These are phyloP conservation scores for Pseudorhombus dupliciocellatus DNA, from an alignment of 2,113 vertebrate genomes.

Conservation along the genomic window DNA sequence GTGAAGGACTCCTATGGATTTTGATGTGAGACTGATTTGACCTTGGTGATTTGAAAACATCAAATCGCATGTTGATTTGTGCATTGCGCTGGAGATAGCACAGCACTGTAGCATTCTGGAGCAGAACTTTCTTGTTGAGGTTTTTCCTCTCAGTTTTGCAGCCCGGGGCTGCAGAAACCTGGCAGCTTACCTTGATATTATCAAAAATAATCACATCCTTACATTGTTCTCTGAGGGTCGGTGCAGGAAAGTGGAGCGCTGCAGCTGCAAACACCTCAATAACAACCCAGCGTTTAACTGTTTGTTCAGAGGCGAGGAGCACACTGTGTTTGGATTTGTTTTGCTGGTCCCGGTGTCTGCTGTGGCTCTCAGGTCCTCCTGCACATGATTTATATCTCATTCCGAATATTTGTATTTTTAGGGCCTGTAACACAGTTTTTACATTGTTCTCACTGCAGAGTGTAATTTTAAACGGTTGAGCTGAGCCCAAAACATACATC, in stretches of 20 bases:
- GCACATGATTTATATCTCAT: conserved; percentile 31
- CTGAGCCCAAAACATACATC: conserved; percentile 12
- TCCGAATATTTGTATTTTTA: conserved; percentile 26
- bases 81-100: not conserved
- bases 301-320: conserved; percentile 19
- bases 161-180: conserved; percentile 14
- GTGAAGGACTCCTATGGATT: too few relatives aligned
- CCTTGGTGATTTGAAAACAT: too few relatives aligned
- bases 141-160: conserved; percentile 22
- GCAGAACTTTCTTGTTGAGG: conserved; percentile 22
- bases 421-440: conserved; percentile 11
- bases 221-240: conserved; percentile 53
- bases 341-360: not conserved
- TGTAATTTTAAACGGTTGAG: conserved; percentile 32
- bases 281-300: conserved; percentile 38
- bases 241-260: conserved; percentile 24
- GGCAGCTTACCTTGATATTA: conserved; percentile 52
- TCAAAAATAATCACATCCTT: conserved; percentile 56
- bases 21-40: conserved; percentile 1
- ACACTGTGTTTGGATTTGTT: conserved; percentile 23
- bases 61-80: conserved; percentile 2
- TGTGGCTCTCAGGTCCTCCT: conserved; percentile 10
- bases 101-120: not conserved
- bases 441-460: conserved; percentile 21
- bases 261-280: conserved; percentile 35